Percentiles rank a stretch among this genome's conserved stretches.
Conservation (phyloP, 1,140 invertebrate species). For the Neoseiulus cucumeris region DNA sequence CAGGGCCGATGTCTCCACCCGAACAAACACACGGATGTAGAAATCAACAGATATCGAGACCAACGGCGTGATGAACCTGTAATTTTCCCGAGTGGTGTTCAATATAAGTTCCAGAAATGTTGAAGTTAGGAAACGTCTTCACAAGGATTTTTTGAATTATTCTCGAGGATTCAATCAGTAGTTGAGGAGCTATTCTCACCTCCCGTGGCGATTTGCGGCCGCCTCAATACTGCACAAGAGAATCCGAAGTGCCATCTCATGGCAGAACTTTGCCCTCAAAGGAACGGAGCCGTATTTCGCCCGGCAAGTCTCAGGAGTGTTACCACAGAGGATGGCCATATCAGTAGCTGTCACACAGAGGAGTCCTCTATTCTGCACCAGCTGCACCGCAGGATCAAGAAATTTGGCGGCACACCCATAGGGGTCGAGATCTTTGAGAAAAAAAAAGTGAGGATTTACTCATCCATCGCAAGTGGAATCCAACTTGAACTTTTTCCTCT, state of each 20-base stretch:
- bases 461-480: too few relatives aligned
- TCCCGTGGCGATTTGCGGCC: slow-evolving; percentile 74
- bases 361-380: slow-evolving; percentile 31
- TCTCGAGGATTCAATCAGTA: background rate
- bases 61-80: slow-evolving; percentile 65
- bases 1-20: slow-evolving; percentile 30
- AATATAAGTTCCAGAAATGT: background rate
- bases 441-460: slow-evolving; percentile 42
- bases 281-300: slow-evolving; percentile 84
- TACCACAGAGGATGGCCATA: slow-evolving; percentile 89
- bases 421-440: slow-evolving; percentile 87
- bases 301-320: slow-evolving; percentile 77
- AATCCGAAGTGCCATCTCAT: slow-evolving; percentile 89
- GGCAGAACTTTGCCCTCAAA: slow-evolving; percentile 63
- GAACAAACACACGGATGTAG: slow-evolving; percentile 85
- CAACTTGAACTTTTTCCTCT: slow-evolving; percentile 32
- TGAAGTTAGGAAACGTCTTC: too few relatives aligned
- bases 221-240: slow-evolving; percentile 69
- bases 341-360: slow-evolving; percentile 94
- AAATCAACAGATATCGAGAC: slow-evolving; percentile 87
- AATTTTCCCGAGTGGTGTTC: background rate
- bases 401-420: slow-evolving; percentile 88
- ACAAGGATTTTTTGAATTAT: too few relatives aligned
- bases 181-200: too few relatives aligned
- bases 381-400: slow-evolving; percentile 65